phyloP scores from a whole-genome alignment of 2,797 vertebrate genomes.

The Xiphorhynchus erythropygius region DNA sequence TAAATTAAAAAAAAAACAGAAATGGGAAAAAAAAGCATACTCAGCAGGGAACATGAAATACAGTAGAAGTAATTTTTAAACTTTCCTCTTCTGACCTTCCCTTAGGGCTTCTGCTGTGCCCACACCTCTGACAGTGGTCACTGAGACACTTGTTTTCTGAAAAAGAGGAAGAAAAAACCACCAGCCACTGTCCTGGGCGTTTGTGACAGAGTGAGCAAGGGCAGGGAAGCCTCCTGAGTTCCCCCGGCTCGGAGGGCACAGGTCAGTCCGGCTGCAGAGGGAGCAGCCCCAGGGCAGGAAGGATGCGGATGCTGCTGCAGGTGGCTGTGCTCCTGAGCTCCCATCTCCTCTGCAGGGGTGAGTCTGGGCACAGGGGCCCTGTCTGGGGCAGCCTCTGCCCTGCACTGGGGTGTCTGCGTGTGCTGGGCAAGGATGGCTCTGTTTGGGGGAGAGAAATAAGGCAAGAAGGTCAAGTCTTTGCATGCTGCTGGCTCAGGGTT shows the following conservation, averaged over 20 bases:
- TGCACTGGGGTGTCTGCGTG: accelerated
- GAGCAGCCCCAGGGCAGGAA: not conserved
- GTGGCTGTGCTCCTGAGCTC: not conserved
- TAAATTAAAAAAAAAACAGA: not conserved
- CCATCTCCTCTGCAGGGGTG: constrained; percentile 18
- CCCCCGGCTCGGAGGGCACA: not conserved
- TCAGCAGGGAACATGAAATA: not conserved
- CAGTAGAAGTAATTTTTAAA: not conserved
- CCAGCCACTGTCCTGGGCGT: not conserved
- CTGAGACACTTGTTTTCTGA: not conserved
- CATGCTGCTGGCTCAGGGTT: accelerated
- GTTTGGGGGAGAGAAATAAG: accelerated
- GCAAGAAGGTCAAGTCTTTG: not conserved
- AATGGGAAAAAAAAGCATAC: not conserved
- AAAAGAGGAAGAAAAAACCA: constrained; percentile 7
- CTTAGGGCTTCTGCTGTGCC: not conserved
- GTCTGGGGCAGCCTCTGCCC: not conserved
- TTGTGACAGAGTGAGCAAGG: not conserved
- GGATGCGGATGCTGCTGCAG: not conserved
- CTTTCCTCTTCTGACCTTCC: not conserved
- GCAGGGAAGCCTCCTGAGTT: not conserved
- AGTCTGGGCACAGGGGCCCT: not conserved
- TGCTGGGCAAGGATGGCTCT: not conserved
- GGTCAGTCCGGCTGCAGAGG: accelerated
- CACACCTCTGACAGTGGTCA: not conserved